Base-by-base conservation (phyloP, 2,113 vertebrate species). In the Catharus minimus region DNA sequence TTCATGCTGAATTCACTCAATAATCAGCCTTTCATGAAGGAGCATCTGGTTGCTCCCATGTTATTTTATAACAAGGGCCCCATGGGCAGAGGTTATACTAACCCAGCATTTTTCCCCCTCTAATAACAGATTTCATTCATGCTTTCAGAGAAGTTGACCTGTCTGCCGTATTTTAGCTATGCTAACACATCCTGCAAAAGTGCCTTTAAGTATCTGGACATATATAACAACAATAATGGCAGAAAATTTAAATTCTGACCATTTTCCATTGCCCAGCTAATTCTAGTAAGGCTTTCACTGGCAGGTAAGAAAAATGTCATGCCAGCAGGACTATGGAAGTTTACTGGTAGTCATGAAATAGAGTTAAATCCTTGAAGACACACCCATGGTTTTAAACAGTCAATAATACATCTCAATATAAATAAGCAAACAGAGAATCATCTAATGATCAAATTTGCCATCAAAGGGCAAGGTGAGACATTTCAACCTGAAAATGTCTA, bases 81-180 rank as follows among this genome's bases (percentile, higher is more conserved):
- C 75, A 57, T 0, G 1, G 44, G 67, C 87, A 96, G 78, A 87
- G 85, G 67, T 87, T 87, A 79, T 26, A 81, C 36, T 75, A 93
- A 87, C 57, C 30, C 74, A 65, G 74, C 16, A 64, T 64, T 89
- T 86, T 75, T 39, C 2, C 15, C 11, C 7, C 65, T 75, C 84
- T 79, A 91, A 89, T 87, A 93, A 76, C 44, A 87, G 55, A 55
- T 82, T 94, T 85, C 81, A 82, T 89, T 91, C 83, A 89, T 64
- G 38, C 69, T 81, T 78, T 44, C 81, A 84, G 73, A 81, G 44
- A 84, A 68, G 49, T 46, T 92, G 77, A 93, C 49, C 33, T 74
- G 58, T 39, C 73, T 53, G 41, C 68, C 2, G 4, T 86, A 89
- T 75, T 95, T 93, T 22, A 78, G 80, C 80, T 64, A 56, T 15